phyloP scores from a whole-genome alignment of 2,888 invertebrate species.

The Pinctada fucata region DNA sequence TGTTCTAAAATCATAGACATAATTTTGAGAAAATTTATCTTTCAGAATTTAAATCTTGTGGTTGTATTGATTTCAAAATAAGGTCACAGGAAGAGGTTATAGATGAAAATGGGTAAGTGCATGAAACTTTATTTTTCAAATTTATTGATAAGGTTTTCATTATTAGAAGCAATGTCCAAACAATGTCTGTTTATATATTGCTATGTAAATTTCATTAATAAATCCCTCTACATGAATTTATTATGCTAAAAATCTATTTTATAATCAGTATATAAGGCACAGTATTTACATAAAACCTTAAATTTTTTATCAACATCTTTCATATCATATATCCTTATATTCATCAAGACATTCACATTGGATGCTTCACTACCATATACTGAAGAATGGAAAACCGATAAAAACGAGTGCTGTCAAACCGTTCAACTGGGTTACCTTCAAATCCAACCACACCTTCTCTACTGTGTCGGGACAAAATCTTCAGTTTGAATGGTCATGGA shows the following conservation, averaged over 20 bases:
- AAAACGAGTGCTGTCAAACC: constrained; percentile 33
- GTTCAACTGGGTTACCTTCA: constrained; percentile 29
- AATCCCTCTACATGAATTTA: too few species aligned
- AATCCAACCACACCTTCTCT: constrained; percentile 5
- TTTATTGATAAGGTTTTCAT: too few species aligned
- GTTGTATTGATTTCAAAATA: constrained; percentile 37
- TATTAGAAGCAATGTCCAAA: too few species aligned
- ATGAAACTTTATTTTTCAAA: not conserved
- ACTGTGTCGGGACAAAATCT: constrained; percentile 12
- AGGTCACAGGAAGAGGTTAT: constrained; percentile 48
- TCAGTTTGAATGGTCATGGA: constrained; percentile 32
- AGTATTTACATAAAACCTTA: too few species aligned
- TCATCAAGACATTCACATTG: constrained; percentile 23
- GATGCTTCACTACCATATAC: constrained; percentile 34
- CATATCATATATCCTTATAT: too few species aligned
- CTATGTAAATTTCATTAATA: too few species aligned
- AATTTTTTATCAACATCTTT: too few species aligned
- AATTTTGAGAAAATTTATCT: too few species aligned
- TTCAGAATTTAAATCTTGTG: constrained; percentile 34
- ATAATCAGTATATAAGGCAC: too few species aligned
- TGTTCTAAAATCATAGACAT: too few species aligned
- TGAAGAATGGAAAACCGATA: constrained; percentile 29
- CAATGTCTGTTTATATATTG: too few species aligned
- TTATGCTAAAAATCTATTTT: too few species aligned
- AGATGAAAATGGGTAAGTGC: constrained; percentile 46